phyloP scores from a whole-genome alignment of 2,888 invertebrate species.

The Rhingia rostrata region DNA sequence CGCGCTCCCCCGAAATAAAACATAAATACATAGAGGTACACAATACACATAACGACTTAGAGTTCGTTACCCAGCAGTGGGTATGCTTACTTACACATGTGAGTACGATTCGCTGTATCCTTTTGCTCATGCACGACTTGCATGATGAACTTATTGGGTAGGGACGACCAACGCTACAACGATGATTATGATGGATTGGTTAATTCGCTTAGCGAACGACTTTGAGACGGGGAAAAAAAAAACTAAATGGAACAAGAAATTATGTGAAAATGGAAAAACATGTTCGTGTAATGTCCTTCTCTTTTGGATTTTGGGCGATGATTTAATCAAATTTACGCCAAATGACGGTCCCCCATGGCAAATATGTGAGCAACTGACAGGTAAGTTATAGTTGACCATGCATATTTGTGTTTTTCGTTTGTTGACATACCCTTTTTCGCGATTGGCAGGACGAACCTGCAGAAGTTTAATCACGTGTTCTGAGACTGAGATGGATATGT shows the following conservation, averaged over 20 bases:
- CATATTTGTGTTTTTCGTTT: conserved; percentile 28
- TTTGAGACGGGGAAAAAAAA: conserved; percentile 4
- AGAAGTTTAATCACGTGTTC: conserved; percentile 30
- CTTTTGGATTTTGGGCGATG: conserved; percentile 55
- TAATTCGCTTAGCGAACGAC: conserved; percentile 62
- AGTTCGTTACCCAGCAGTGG: conserved; percentile 30
- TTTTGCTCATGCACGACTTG: conserved; percentile 27
- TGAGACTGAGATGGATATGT: no score
- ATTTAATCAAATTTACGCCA: conserved; percentile 63
- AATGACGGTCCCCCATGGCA: conserved; percentile 34
- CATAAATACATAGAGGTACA: conserved; percentile 6
- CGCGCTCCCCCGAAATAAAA: conserved; percentile 24
- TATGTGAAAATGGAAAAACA: conserved; percentile 59
- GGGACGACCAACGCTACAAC: conserved; percentile 33
- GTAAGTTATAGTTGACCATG: conserved; percentile 67
- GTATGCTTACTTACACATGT: not conserved
- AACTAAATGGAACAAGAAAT: conserved; percentile 46
- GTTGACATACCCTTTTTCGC: conserved; percentile 46
- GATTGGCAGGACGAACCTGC: conserved; percentile 42
- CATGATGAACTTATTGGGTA: conserved; percentile 17
- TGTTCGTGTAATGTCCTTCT: conserved; percentile 60
- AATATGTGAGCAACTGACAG: conserved; percentile 59
- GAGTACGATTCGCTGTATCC: conserved; percentile 13
- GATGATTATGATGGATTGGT: conserved; percentile 73
- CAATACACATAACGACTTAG: not conserved